These are phyloP conservation scores for Margarornis squamiger DNA, from an alignment of 2,797 vertebrate species.

Conservation along the genomic window DNA sequence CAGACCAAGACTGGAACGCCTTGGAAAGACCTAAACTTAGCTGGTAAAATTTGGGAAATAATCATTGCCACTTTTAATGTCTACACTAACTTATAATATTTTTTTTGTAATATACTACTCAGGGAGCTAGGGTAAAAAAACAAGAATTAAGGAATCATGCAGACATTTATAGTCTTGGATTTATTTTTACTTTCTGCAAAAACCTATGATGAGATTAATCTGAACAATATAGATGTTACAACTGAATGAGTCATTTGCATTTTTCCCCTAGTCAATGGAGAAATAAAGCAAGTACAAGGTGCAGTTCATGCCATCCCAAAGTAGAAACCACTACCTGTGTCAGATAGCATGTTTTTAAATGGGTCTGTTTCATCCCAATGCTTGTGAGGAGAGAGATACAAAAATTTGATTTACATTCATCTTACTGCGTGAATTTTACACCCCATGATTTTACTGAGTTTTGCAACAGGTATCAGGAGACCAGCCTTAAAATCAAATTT, in stretches of 20 bases:
- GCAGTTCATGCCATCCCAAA: background rate
- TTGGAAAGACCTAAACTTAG: background rate
- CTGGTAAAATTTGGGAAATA: background rate
- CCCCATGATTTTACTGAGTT: background rate
- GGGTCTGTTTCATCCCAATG: background rate
- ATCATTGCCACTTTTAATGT: background rate
- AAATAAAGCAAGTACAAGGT: background rate
- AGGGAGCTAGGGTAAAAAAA: background rate
- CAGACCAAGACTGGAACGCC: rapidly evolving
- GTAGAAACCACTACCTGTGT: background rate
- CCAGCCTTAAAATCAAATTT: background rate
- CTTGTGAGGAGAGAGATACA: background rate
- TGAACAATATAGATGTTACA: background rate
- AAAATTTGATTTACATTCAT: background rate
- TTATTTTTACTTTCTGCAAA: background rate
- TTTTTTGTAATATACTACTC: background rate
- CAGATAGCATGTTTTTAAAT: background rate
- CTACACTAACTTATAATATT: background rate
- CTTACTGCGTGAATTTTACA: background rate
- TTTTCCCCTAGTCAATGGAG: background rate
- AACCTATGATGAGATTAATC: background rate
- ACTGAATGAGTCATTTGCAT: background rate
- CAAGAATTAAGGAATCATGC: background rate
- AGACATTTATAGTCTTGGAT: background rate
- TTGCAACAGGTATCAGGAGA: background rate